These are phyloP conservation scores for Nycticryphes semicollaris DNA, from an alignment of 2,113 vertebrate genomes.

Conservation along the genomic window DNA sequence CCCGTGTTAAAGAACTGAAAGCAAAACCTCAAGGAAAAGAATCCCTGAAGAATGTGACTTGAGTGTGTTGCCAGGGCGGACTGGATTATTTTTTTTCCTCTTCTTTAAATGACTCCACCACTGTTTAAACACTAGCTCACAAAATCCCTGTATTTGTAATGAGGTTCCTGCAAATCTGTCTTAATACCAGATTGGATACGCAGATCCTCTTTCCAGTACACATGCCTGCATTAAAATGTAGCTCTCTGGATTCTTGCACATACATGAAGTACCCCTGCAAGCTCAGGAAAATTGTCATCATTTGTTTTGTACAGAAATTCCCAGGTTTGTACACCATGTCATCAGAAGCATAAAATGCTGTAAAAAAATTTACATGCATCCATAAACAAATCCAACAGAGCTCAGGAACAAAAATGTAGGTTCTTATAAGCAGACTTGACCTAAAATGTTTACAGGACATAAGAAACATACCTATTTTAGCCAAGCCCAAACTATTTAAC, in stretches of 20 bases:
- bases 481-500: not conserved
- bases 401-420: not conserved
- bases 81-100: not conserved
- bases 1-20: not conserved
- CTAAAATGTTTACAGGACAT: not conserved
- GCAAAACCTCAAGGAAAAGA: not conserved
- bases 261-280: not conserved
- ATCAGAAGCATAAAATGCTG: not conserved
- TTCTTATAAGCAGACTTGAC: not conserved
- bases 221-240: not conserved
- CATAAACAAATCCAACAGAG: not conserved
- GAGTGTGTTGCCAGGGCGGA: not conserved
- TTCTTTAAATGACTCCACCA: not conserved
- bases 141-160: conserved; percentile 32
- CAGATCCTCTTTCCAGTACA: conserved; percentile 4
- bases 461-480: not conserved
- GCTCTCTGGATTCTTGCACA: conserved; percentile 12
- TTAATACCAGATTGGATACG: conserved; percentile 14
- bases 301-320: not conserved
- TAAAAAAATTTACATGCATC: not conserved
- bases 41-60: not conserved
- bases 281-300: not conserved
- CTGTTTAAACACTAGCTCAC: not conserved
- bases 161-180: conserved; percentile 15
- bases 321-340: not conserved